Conservation (phyloP, 1,140 invertebrate genomes). For the Periplaneta americana region DNA sequence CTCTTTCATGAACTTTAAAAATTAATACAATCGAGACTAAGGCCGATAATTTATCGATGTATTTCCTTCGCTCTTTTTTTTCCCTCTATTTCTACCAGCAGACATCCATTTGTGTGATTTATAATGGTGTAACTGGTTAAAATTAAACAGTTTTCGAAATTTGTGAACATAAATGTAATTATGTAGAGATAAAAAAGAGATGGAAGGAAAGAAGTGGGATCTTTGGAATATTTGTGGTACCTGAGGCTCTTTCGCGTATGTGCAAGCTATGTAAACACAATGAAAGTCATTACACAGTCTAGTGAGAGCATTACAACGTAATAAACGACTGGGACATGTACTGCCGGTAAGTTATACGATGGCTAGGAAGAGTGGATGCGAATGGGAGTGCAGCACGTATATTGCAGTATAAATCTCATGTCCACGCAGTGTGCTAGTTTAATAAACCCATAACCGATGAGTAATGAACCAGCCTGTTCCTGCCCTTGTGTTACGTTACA, state of each 20-base stretch:
- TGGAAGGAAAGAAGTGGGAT: background rate
- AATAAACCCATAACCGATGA: background rate
- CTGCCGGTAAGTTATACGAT: background rate
- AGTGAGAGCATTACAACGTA: background rate
- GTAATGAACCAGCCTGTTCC: background rate
- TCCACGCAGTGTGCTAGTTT: background rate
- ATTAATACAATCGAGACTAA: too few relatives aligned
- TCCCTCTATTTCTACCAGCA: too few relatives aligned
- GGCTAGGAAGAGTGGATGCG: too few relatives aligned
- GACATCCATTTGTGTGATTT: too few relatives aligned
- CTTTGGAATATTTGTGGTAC: background rate
- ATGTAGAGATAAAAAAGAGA: too few relatives aligned
- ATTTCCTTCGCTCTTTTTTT: too few relatives aligned
- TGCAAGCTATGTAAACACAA: background rate
- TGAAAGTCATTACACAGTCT: background rate
- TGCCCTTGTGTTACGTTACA: background rate
- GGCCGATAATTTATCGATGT: too few relatives aligned
- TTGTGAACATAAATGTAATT: background rate
- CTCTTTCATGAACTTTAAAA: too few relatives aligned
- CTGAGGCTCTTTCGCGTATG: background rate
- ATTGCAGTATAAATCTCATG: background rate
- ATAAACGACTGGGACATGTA: background rate
- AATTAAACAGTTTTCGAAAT: background rate
- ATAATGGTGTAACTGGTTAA: too few relatives aligned
- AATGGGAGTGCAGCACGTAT: background rate